Base-by-base conservation (phyloP, 2,797 vertebrate species). In the Diceros bicornis region DNA sequence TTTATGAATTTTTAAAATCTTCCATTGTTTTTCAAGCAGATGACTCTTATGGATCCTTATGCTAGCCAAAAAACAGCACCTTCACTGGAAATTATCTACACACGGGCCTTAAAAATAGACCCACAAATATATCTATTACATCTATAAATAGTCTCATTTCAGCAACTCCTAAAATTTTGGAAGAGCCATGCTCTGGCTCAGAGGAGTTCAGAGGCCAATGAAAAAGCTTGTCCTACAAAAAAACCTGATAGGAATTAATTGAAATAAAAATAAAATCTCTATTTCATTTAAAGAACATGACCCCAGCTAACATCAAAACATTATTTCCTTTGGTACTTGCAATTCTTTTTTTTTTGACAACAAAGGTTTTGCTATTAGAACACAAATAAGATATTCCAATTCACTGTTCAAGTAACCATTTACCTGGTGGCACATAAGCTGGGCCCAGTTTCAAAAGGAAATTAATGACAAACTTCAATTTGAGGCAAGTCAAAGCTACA, bases 391-490 rank as follows among this genome's bases (percentile, higher is more conserved):
- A 87, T 59, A 72, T 50, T 93, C 20, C 61, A 29, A 55, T 55
- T 95, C 9, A 66, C n/a, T 72, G 11, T 61, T 74, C 6, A 85
- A 72, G 47, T 68, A 84, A 82, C 81, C 21, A 27, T 66, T 92
- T 74, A 77, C 62, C 25, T 89, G 27, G n/a, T 79, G 9, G 93
- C 72, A 93, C 62, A 94, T 47, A 71, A 93, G 29, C 37, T 16
- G 7, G 11, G 10, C 72, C 13, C 16, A 27, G 25, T 52, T 81
- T 79, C 55, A 81, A 96, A 93, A 81, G 52, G 32, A 97, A 88
- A 91, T 97, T 93, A 97, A 90, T 82, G 52, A 86, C 52, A 87
- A 89, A 92, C 57, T 83, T 84, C 37, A 83, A 87, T 81, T 75
- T 81, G 37, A 92, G 44, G 27, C 17, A 87, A 89, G 55, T 62